A percentile compares a stretch with the other conserved stretches of the same genome.
Conservation (phyloP, 2,797 vertebrate genomes). For the Bucorvus abyssinicus region DNA sequence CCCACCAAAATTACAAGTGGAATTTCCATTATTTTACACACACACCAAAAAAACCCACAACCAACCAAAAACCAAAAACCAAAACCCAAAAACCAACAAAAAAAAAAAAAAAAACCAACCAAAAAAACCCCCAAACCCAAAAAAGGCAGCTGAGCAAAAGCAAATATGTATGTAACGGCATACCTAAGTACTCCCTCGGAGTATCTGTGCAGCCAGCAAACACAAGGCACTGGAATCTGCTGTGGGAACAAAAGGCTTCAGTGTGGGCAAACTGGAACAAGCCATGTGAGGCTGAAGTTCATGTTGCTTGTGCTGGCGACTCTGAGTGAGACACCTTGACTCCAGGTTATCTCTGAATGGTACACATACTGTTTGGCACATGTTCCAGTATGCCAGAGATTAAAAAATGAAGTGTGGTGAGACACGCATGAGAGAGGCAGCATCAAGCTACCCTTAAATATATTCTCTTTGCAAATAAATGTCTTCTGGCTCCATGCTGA, state of each 20-base stretch:
- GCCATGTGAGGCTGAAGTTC: slow-evolving; percentile 13
- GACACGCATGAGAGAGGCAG: neutral
- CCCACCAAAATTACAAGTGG: neutral
- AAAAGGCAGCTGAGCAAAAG: neutral
- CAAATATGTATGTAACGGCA: neutral
- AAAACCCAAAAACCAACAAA: too few relatives aligned
- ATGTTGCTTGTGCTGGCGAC: neutral
- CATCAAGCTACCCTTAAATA: neutral
- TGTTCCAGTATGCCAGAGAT: neutral
- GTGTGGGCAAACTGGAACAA: neutral
- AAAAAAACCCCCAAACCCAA: too few relatives aligned
- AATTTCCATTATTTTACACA: neutral
- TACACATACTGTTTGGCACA: neutral
- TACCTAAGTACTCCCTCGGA: neutral
- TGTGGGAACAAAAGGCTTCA: neutral
- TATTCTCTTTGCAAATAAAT: neutral
- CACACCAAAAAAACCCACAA: too few relatives aligned
- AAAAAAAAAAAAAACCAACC: too few relatives aligned
- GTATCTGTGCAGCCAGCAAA: neutral
- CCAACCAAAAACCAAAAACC: too few relatives aligned
- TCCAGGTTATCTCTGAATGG: slow-evolving; percentile 20
- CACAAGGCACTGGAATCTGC: neutral
- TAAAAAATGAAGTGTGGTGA: neutral
- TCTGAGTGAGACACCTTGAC: slow-evolving; percentile 3
- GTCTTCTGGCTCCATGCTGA: neutral